phyloP scores from a whole-genome alignment of 2,113 vertebrate genomes.

The Rhinolophus ferrumequinum region DNA sequence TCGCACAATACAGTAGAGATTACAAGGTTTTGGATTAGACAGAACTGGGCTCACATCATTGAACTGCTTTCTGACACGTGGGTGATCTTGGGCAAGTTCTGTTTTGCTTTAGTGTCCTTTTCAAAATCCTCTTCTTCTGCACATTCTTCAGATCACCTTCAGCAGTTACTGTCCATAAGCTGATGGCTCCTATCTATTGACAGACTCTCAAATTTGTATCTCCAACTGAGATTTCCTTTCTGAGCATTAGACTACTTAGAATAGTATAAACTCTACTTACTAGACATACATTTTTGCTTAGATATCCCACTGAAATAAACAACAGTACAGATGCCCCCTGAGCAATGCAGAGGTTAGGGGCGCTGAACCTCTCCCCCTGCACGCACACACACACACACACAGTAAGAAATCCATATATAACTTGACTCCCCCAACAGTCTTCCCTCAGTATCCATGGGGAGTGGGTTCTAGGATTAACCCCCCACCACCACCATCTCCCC shows the following conservation, averaged over 20 bases:
- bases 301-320: neutral
- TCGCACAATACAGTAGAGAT: neutral
- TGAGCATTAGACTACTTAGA: neutral
- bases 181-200: neutral
- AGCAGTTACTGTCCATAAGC: neutral
- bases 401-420: neutral
- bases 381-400: no score
- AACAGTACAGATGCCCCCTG: neutral
- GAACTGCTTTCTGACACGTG: neutral
- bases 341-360: neutral
- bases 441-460: neutral
- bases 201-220: neutral
- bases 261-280: neutral
- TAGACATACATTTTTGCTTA: neutral
- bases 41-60: neutral
- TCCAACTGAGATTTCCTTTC: neutral
- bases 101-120: neutral
- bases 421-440: neutral
- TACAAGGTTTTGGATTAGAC: neutral
- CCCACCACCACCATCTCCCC: no score
- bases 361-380: no score
- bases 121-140: neutral
- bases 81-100: neutral
- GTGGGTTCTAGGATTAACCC: no score
- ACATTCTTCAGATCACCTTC: neutral